Evolutionary conservation across 1,140 invertebrate species (phyloP).

Genomic region (Drosophila virilis): DNA sequence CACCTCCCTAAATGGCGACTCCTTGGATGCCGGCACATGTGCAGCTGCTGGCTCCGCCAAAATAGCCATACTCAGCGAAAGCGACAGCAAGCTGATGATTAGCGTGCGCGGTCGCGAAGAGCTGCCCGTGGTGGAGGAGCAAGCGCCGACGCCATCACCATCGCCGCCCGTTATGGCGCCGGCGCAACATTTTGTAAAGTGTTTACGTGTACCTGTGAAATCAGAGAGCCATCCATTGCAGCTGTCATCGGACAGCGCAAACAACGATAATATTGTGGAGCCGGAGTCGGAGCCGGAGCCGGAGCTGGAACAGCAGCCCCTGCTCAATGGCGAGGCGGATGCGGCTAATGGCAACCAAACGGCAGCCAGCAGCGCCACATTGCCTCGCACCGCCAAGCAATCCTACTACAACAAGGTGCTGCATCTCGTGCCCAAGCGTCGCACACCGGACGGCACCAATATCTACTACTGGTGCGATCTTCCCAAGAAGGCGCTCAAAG

Average conservation of each 20-base stretch:
- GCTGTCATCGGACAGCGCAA: slow-evolving; percentile 40
- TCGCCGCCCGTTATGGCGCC: slow-evolving; percentile 3
- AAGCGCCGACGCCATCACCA: slow-evolving; percentile 26
- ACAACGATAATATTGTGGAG: slow-evolving; percentile 56
- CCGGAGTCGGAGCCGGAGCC: slow-evolving; percentile 2
- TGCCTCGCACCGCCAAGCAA: slow-evolving; percentile 72
- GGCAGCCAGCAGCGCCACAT: slow-evolving; percentile 53
- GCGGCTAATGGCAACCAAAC: slow-evolving; percentile 84
- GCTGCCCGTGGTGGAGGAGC: slow-evolving; percentile 85
- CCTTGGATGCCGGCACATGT: slow-evolving; percentile 40
- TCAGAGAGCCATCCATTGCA: slow-evolving; percentile 78
- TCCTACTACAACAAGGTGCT: slow-evolving; percentile 70
- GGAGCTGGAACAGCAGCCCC: slow-evolving; percentile 40
- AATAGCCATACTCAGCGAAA: slow-evolving; percentile 83
- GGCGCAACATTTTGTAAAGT: slow-evolving; percentile 62
- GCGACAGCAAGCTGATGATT: slow-evolving; percentile 85
- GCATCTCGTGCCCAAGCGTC: slow-evolving; percentile 88
- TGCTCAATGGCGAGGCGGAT: slow-evolving; percentile 51
- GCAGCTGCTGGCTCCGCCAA: slow-evolving; percentile 54
- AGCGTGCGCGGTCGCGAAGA: slow-evolving; percentile 89
- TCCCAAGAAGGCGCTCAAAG: slow-evolving; percentile 85
- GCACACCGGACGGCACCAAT: slow-evolving; percentile 91
- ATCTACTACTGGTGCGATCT: slow-evolving; percentile 94
- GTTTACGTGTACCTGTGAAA: slow-evolving; percentile 71
- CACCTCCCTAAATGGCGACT: slow-evolving; percentile 83